Base-by-base conservation (phyloP, 30 jellyfish, hydroid and myxozoan genomes). In the Clytia hemisphaerica region DNA sequence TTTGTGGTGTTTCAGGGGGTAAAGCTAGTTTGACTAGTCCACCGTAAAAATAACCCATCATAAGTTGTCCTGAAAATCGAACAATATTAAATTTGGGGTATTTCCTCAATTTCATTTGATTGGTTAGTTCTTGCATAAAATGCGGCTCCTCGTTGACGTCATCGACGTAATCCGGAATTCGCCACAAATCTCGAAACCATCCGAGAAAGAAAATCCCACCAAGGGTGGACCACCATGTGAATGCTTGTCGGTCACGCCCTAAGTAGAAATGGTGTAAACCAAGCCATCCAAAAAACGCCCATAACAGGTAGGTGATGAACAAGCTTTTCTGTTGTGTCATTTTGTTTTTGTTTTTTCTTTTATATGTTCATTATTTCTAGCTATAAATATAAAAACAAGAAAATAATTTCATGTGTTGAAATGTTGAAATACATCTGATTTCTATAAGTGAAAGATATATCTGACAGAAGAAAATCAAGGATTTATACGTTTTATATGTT, bases 181-280 rank as follows among this genome's bases (percentile, higher is more conserved):
- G 76, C 97, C 97, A 88, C 72, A 88, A n/a, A 62, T 88, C 97
- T 30, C 97, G 73, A 44, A 88, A 67, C 97, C 97, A 88, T 18
- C 97, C 97, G 28, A 88, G 61, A 19, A 59, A 58, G 62, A 80
- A 88, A 10, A 88, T 15, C 38, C 97, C 97, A 4, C 97, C 97
- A 21, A 88, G 71, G 6, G 97, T 88, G 32, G 97, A 88, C 97
- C 97, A 88, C 94, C 94, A 88, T 2, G 76, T 71, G 51, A 88
- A 88, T 5, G 94, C 97, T 12, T 88, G 97, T 33, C 94, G 37
- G 61, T 88, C 97, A 10, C 97, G 87, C 51, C 97, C 94, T 40
- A 88, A 63, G 75, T 88, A 88, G 76, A 88, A 88, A 45, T 88
- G 97, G 61, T 88, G 97, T 36, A 88, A 45, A 7, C 97, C 97